phyloP scores from a whole-genome alignment of 2,888 invertebrate genomes.

The Diaprepes abbreviatus region DNA sequence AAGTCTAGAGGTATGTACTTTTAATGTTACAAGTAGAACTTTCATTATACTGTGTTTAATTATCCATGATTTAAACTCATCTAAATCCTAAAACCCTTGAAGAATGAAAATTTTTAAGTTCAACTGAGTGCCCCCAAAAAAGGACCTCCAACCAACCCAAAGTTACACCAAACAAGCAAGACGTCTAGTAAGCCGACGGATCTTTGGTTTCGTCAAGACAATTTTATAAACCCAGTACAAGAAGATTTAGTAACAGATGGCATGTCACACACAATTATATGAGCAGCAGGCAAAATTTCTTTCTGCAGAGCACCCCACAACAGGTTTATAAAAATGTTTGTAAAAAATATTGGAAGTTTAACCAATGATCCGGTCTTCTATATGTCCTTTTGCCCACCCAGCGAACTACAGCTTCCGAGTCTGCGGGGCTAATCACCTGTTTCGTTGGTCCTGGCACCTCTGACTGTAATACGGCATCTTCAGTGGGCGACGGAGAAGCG shows the following conservation, averaged over 20 bases:
- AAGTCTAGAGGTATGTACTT: no score
- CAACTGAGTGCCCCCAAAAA: slow-evolving; percentile 21
- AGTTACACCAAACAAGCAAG: slow-evolving; percentile 38
- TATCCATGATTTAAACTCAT: neutral
- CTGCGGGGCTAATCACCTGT: slow-evolving; percentile 65
- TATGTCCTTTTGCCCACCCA: slow-evolving; percentile 37
- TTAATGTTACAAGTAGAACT: no score
- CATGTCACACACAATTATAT: neutral
- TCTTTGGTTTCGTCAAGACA: slow-evolving; percentile 15
- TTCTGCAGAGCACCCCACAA: neutral
- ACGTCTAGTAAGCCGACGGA: slow-evolving; percentile 19
- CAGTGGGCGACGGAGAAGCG: slow-evolving; percentile 62
- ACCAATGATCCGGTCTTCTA: slow-evolving; percentile 22
- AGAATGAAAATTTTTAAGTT: neutral
- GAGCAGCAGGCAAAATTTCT: neutral
- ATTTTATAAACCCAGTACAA: slow-evolving; percentile 12
- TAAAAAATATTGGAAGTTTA: neutral
- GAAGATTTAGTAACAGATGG: neutral
- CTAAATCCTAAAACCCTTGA: neutral
- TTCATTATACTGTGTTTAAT: slow-evolving; percentile 26
- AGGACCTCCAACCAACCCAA: slow-evolving; percentile 41
- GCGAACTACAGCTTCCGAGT: slow-evolving; percentile 37
- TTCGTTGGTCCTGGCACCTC: slow-evolving; percentile 70
- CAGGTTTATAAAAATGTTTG: neutral
- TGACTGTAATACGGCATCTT: slow-evolving; percentile 51